Percentiles rank a stretch among this genome's conserved stretches.
These are phyloP conservation scores for Anseranas semipalmata DNA, from an alignment of 2,113 vertebrate genomes.

Conservation along the genomic window DNA sequence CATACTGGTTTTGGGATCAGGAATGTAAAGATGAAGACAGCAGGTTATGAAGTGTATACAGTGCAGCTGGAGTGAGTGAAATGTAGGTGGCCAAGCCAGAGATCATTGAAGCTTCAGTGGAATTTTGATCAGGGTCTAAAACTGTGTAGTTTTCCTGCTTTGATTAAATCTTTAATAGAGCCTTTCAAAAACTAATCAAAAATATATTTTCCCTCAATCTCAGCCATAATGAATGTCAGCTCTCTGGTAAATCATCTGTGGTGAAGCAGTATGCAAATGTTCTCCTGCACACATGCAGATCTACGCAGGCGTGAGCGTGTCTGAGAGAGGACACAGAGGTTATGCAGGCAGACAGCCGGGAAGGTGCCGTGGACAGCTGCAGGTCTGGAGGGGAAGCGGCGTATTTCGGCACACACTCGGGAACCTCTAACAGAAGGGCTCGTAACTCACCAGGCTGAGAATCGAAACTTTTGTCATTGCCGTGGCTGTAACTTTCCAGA, in stretches of 20 bases:
- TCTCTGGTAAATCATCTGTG: neutral
- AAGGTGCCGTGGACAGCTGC: rapidly evolving
- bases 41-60: neutral
- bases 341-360: rapidly evolving
- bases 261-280: neutral
- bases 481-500: slow-evolving; percentile 42
- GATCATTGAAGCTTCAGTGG: neutral
- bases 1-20: neutral
- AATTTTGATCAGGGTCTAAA: neutral
- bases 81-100: neutral
- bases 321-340: neutral
- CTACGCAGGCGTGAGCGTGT: rapidly evolving
- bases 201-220: neutral
- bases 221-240: rapidly evolving
- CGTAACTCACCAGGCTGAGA: neutral
- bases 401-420: neutral
- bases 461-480: neutral
- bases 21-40: neutral
- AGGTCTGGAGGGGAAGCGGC: rapidly evolving
- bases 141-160: neutral
- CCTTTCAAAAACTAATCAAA: neutral
- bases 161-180: neutral
- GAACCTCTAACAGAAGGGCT: neutral
- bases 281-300: neutral
- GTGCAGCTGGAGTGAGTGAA: neutral